phyloP scores from a whole-genome alignment of 2,888 invertebrate species.

The Linnaemya vulpina region DNA sequence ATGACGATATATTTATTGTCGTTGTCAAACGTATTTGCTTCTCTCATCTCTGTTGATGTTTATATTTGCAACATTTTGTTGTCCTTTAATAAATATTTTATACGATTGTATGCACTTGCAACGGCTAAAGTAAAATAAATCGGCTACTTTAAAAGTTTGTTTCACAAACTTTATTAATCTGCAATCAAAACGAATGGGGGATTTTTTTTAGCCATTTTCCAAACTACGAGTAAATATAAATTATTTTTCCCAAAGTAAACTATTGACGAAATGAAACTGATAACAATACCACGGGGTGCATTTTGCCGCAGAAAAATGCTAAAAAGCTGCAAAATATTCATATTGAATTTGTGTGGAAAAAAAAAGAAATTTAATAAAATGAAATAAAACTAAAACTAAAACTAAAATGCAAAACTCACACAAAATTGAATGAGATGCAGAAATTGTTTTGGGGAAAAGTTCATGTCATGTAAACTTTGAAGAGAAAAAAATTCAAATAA shows the following conservation, averaged over 20 bases:
- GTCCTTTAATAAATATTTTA: background rate
- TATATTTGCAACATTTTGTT: background rate
- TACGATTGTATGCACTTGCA: background rate
- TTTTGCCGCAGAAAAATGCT: slow-evolving; percentile 34
- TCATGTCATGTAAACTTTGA: too few relatives aligned
- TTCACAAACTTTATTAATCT: background rate
- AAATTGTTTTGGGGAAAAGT: slow-evolving; percentile 53
- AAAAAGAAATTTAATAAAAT: background rate
- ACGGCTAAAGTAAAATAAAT: background rate
- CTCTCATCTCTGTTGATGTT: too few relatives aligned
- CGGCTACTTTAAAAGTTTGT: background rate
- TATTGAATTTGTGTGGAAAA: slow-evolving; percentile 32
- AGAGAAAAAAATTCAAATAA: slow-evolving; percentile 34
- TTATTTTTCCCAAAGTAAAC: background rate
- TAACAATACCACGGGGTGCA: slow-evolving; percentile 56
- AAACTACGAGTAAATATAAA: background rate
- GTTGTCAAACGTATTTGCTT: too few relatives aligned
- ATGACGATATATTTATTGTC: too few relatives aligned
- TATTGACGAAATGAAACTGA: slow-evolving; percentile 27
- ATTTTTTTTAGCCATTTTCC: background rate
- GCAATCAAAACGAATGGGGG: background rate
- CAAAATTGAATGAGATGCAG: slow-evolving; percentile 52
- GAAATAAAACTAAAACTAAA: too few relatives aligned
- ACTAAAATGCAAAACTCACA: background rate
- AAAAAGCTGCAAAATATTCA: slow-evolving; percentile 6